phyloP scores from a whole-genome alignment of 2,888 invertebrate species.

The Gasteruption jaculator region DNA sequence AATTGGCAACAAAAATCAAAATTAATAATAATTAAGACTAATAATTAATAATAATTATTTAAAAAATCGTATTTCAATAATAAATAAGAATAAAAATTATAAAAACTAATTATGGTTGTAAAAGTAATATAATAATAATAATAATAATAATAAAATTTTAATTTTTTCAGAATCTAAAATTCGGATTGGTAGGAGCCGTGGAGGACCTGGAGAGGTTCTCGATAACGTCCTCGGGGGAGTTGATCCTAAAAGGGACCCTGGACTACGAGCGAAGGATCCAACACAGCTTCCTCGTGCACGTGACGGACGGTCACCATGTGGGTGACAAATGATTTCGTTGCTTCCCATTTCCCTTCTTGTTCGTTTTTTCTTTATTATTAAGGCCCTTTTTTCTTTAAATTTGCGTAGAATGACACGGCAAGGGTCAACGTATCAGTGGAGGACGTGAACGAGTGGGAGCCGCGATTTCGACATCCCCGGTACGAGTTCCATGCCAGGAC shows the following conservation, averaged over 20 bases:
- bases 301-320: slow-evolving; percentile 74
- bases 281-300: slow-evolving; percentile 76
- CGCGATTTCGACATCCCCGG: slow-evolving; percentile 80
- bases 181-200: slow-evolving; percentile 69
- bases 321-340: no score
- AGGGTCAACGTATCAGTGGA: slow-evolving; percentile 75
- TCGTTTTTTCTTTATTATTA: slow-evolving; percentile 28
- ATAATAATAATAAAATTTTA: not conserved
- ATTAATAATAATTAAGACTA: not conserved
- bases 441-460: slow-evolving; percentile 92
- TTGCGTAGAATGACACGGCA: slow-evolving; percentile 79
- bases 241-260: slow-evolving; percentile 68
- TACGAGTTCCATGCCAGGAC: slow-evolving; percentile 67
- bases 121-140: not conserved
- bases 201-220: slow-evolving; percentile 71
- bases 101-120: not conserved
- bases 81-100: not conserved
- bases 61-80: not conserved
- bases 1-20: not conserved
- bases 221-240: slow-evolving; percentile 74
- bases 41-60: not conserved
- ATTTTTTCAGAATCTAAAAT: slow-evolving; percentile 60
- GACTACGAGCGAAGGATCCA: slow-evolving; percentile 73
- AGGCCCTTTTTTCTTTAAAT: not conserved
- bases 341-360: slow-evolving; percentile 13